Evolutionary conservation across 2,888 invertebrate genomes (phyloP), one percentile per base, ranked within the genome.

Genomic region (Temnothorax rugatulus): DNA sequence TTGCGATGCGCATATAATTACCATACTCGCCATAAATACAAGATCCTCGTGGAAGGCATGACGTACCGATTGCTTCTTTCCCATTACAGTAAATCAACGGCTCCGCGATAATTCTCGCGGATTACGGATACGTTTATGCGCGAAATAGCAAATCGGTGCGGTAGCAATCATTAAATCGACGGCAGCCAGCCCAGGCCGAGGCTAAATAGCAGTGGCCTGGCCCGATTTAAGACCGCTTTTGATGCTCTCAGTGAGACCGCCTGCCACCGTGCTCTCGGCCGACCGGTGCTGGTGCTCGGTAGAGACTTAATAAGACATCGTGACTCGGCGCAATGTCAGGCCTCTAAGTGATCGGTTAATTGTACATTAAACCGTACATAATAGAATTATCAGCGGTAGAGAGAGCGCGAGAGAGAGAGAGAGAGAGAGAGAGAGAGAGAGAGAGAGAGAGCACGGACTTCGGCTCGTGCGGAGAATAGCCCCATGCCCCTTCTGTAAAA

Each of bases 321-420:
- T 95, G 94, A 94, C 93, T 94, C 93, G 92, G 92, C 94, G 93
- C 91, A 92, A 93, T 92, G 94, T 95, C 94, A 94, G 92, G 92
- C 84, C 88, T 92, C 91, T 94, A 94, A 94, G 94, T 94, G 94
- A 94, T 94, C 94, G 92, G 94, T 94, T 95, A 94, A 94, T 95
- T 94, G 94, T 94, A 94, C 93, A 94, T 94, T 94, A 94, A 94
- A 94, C 94, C 94, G 92, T 94, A 92, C 92, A 94, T 94, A 94
- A 95, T 94, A 93, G 94, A 94, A 94, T 94, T 94, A 94, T 93
- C 91, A 91, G 87, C 84, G 85, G 68, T 54, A 64, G 64, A 69
- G 54, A 64, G 15, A 44, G 61, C 18, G 71, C 21, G 71, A 69
- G 47, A 47, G 7, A 25, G 11, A 18, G 77, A 57, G 63, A 57